Evolutionary conservation across 2,888 invertebrate species (phyloP).

Genomic region (Sepioteuthis lessoniana): DNA sequence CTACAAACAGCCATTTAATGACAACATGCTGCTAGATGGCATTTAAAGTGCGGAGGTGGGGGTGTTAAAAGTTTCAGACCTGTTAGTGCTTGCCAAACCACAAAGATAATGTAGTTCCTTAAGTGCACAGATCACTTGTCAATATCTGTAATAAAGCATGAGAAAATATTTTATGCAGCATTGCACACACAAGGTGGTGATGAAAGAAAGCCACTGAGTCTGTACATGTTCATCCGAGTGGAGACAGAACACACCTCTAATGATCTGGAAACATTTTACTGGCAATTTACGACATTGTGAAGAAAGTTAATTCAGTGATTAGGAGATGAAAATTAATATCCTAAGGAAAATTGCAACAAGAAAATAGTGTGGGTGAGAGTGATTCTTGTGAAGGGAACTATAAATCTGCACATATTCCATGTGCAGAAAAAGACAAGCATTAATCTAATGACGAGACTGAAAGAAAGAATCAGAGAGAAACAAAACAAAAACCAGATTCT

Average conservation of each 20-base stretch:
- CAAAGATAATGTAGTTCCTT: neutral
- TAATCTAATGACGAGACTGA: too few species aligned
- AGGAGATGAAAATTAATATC: conserved; percentile 6
- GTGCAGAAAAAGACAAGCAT: neutral
- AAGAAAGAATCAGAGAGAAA: too few species aligned
- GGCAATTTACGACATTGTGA: neutral
- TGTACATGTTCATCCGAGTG: neutral
- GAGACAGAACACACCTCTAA: neutral
- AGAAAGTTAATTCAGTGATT: neutral
- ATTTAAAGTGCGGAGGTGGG: neutral
- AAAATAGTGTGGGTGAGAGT: neutral
- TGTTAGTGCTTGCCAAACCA: neutral
- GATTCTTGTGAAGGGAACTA: neutral
- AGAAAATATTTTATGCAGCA: neutral
- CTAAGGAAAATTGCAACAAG: neutral
- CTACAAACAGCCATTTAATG: neutral
- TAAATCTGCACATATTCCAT: neutral
- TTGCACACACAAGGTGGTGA: neutral
- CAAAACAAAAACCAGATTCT: too few species aligned
- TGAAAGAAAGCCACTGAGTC: neutral
- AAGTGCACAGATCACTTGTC: conserved; percentile 6
- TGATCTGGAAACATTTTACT: conserved; percentile 16
- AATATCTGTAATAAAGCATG: conserved; percentile 2
- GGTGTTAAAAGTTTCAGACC: neutral
- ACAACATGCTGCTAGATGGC: neutral